Evolutionary conservation across 2,113 vertebrate species (phyloP).

Genomic region (Tretioscincus oriximinensis): DNA sequence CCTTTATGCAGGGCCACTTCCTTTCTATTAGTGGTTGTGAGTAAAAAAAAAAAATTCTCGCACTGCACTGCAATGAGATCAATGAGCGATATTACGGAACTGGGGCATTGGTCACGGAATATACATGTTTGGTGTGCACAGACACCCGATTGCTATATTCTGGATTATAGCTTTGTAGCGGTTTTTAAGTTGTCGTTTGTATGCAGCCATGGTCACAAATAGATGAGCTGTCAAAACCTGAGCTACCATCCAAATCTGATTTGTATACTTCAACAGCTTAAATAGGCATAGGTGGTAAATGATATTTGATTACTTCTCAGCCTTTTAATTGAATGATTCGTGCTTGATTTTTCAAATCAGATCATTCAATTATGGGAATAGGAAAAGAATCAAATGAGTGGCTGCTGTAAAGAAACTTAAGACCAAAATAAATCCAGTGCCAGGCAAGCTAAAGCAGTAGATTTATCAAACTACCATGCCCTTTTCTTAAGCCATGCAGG

Average conservation of each 20-base stretch:
- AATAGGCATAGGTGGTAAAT: slow-evolving; percentile 17
- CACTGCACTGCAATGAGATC: too few species aligned
- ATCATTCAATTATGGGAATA: slow-evolving; percentile 41
- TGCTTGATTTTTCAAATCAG: slow-evolving; percentile 38
- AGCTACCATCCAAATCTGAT: slow-evolving; percentile 19
- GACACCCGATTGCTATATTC: too few species aligned
- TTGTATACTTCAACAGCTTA: slow-evolving; percentile 10
- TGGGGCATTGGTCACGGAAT: too few species aligned
- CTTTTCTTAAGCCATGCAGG: neutral
- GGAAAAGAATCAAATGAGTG: slow-evolving; percentile 41
- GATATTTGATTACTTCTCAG: slow-evolving; percentile 24
- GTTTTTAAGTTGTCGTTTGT: too few species aligned
- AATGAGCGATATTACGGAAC: too few species aligned
- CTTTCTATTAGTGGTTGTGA: too few species aligned
- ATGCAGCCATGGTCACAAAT: too few species aligned
- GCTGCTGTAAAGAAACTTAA: slow-evolving; percentile 18
- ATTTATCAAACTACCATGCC: neutral
- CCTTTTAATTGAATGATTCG: slow-evolving; percentile 24
- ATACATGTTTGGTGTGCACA: too few species aligned
- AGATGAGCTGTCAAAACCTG: slow-evolving; percentile 60
- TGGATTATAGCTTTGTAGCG: too few species aligned
- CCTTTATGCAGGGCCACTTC: too few species aligned
- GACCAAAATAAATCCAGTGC: slow-evolving; percentile 10
- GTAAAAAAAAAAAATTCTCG: too few species aligned
- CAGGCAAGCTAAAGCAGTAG: slow-evolving; percentile 12